These are phyloP conservation scores for Gobius niger DNA, from an alignment of 2,113 vertebrate genomes.

Conservation along the genomic window DNA sequence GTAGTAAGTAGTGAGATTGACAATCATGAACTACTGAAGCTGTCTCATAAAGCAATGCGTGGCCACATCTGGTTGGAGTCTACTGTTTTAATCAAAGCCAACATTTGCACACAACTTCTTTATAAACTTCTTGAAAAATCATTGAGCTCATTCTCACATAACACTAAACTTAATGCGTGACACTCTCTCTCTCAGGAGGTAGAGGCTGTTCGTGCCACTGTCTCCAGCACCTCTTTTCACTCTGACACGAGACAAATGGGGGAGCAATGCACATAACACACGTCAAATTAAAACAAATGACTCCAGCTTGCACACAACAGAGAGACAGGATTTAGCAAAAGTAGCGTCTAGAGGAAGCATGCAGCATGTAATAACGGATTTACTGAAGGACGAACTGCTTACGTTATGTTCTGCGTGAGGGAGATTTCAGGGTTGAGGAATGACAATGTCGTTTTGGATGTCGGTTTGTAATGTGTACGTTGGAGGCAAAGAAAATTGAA, in stretches of 20 bases:
- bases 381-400: slow-evolving; percentile 3
- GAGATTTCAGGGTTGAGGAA: slow-evolving; percentile 7
- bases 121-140: too few species aligned
- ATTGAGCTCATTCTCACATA: neutral
- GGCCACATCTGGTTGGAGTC: too few species aligned
- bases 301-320: neutral
- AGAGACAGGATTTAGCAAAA: neutral
- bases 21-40: too few species aligned
- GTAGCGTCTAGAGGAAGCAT: neutral
- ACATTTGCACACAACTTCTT: too few species aligned
- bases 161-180: neutral
- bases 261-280: neutral
- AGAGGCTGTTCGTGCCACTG: neutral
- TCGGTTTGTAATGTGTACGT: neutral
- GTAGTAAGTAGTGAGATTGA: too few species aligned
- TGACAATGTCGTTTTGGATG: neutral
- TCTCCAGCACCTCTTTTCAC: neutral
- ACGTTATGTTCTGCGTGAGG: slow-evolving; percentile 10
- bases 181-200: neutral
- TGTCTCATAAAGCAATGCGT: too few species aligned
- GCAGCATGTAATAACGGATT: neutral
- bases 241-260: neutral
- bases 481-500: slow-evolving; percentile 28
- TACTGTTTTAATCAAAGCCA: too few species aligned
- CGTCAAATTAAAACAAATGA: slow-evolving; percentile 4